phyloP scores from a whole-genome alignment of 2,888 invertebrate species.

The Hirtodrosophila alboralis region DNA sequence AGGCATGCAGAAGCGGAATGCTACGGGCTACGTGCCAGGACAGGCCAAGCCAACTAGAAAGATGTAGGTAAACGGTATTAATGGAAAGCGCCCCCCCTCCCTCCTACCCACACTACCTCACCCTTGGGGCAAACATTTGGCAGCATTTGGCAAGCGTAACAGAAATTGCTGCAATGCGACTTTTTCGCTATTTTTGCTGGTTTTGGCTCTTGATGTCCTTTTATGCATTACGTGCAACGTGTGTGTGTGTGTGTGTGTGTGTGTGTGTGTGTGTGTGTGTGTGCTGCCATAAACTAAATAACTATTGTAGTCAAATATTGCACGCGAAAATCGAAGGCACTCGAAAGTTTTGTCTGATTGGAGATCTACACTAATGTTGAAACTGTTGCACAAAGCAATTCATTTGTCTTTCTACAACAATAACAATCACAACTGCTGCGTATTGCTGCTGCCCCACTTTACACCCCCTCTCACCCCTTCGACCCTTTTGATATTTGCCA shows the following conservation, averaged over 20 bases:
- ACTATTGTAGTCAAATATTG: conserved; percentile 49
- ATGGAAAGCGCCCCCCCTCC: conserved; percentile 42
- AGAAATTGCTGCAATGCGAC: conserved; percentile 77
- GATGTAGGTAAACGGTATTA: conserved; percentile 75
- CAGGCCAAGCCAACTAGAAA: conserved; percentile 28
- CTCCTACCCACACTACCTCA: neutral
- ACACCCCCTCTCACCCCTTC: neutral
- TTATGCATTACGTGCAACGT: conserved; percentile 65
- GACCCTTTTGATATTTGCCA: conserved; percentile 40
- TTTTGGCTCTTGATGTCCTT: conserved; percentile 47
- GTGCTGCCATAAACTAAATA: conserved; percentile 35
- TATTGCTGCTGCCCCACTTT: neutral
- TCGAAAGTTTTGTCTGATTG: conserved; percentile 39
- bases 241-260: conserved; percentile 9
- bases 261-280: conserved; percentile 19
- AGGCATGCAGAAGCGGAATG: neutral
- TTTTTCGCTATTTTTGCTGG: conserved; percentile 67
- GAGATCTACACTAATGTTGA: no score
- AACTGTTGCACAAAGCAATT: conserved; percentile 69
- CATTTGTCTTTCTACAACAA: no score
- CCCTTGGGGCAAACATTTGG: conserved; percentile 12
- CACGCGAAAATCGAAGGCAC: conserved; percentile 39
- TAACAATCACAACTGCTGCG: conserved; percentile 15
- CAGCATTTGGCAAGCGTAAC: conserved; percentile 79
- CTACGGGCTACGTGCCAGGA: conserved; percentile 54